Evolutionary conservation across 2,888 invertebrate genomes (phyloP).

Genomic region (Iselma pallidipennis): DNA sequence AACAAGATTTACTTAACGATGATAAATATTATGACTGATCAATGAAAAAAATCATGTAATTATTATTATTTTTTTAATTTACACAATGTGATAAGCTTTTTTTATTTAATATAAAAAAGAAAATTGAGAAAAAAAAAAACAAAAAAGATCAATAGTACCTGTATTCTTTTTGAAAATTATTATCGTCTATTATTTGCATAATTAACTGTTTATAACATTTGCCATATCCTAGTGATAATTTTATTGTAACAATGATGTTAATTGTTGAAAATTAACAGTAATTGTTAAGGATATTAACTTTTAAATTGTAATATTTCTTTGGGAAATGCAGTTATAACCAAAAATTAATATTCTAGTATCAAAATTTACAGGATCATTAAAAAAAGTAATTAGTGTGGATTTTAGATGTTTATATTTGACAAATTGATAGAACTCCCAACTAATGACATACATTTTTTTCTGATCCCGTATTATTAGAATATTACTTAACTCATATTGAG

Average conservation of each 20-base stretch:
- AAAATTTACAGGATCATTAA: not conserved
- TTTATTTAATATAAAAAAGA: not conserved
- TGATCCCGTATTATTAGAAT: not conserved
- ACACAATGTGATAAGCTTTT: not conserved
- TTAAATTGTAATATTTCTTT: not conserved
- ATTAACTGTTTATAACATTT: not conserved
- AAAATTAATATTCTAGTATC: not conserved
- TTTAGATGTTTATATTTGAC: too few relatives aligned
- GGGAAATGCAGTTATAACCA: not conserved
- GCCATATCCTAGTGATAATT: not conserved
- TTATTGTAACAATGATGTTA: not conserved
- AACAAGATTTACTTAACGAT: slow-evolving; percentile 37
- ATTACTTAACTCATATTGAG: not conserved
- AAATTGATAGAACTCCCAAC: not conserved
- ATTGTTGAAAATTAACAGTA: not conserved
- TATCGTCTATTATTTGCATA: not conserved
- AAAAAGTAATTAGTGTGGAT: not conserved
- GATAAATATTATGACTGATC: slow-evolving; percentile 43
- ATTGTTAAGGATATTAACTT: not conserved
- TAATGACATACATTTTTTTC: not conserved
- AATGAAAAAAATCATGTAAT: not conserved
- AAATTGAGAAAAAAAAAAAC: too few relatives aligned
- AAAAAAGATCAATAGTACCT: not conserved
- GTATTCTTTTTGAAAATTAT: not conserved
- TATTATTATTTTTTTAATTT: not conserved